Evolutionary conservation across 2,797 vertebrate genomes (phyloP).

Genomic region (Monodelphis domestica): DNA sequence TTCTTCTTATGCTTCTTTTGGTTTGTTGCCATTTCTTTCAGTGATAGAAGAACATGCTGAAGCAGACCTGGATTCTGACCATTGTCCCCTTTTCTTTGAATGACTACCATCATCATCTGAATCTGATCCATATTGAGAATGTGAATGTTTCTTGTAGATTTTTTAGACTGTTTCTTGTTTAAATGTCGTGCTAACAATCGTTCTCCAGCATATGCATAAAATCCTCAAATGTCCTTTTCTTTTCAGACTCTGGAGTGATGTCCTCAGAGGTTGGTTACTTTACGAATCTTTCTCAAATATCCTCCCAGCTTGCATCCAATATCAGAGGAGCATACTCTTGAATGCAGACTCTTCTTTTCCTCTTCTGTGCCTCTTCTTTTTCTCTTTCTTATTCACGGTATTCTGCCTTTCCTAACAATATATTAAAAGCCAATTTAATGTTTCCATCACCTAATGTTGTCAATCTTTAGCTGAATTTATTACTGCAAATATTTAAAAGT

Average conservation of each 20-base stretch:
- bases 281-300: slow-evolving; percentile 94
- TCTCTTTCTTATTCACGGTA: slow-evolving; percentile 96
- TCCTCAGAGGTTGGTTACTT: slow-evolving; percentile 98
- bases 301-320: slow-evolving; percentile 95
- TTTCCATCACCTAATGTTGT: slow-evolving; percentile 98
- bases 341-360: slow-evolving; percentile 99
- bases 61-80: slow-evolving; percentile 94
- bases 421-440: slow-evolving; percentile 99
- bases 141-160: slow-evolving; percentile 97
- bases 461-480: slow-evolving; percentile 98
- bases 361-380: slow-evolving; percentile 98
- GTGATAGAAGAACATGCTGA: slow-evolving; percentile 97
- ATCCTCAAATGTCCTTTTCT: slow-evolving; percentile 99
- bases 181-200: slow-evolving; percentile 99
- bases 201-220: slow-evolving; percentile 98
- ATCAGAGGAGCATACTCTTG: slow-evolving; percentile 98
- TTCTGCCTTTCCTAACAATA: slow-evolving; percentile 98
- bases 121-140: slow-evolving; percentile 96
- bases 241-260: slow-evolving; percentile 97
- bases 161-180: slow-evolving; percentile 99
- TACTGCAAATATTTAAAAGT: slow-evolving; percentile 96
- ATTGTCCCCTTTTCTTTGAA: slow-evolving; percentile 95
- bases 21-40: slow-evolving; percentile 98
- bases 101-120: slow-evolving; percentile 97
- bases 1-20: slow-evolving; percentile 99